Base-by-base conservation (phyloP, 1,140 invertebrate species). In the Hyles euphorbiae region DNA sequence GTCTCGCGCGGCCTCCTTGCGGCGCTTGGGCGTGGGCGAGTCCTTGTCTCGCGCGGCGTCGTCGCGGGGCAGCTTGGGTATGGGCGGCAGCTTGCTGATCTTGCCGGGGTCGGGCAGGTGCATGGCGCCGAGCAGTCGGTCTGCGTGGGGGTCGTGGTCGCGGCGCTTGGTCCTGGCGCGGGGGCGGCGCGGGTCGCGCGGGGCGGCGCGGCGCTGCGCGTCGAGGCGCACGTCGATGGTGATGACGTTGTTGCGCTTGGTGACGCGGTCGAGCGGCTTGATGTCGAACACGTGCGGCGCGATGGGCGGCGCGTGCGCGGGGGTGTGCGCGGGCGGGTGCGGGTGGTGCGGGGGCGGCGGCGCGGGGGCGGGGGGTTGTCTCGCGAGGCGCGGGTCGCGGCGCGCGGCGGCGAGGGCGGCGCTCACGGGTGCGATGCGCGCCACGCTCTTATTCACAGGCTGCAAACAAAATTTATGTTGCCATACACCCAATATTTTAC, bases 361-460 rank as follows among this genome's bases (percentile, higher is more conserved):
- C 34, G 53, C 34, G 36, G 52, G 36, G 33, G 61, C 46, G 61
- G 47, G 45, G 55, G 48, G 56, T 51, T 6, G 52, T 34, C 51
- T 49, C 40, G 59, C 71, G 22, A 77, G 78, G 56, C 83, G 66
- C 56, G 83, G 74, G 65, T 74, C 89, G 59, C 75, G 84, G 71
- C 81, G 90, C 76, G 75, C 91, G 86, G 3, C 86, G 78, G 58
- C 92, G 80, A 93, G 79, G 11, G 91, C 90, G 32, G 90, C 90
- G 80, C 91, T 94, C 6, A 92, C 93, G 33, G 94, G 93, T 53
- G 93, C 90, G 58, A 94, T 94, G 64, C 92, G 90, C 3, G 90
- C 83, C 34, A 56, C 32, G 11, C 58, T 34, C 45, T 76, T 82
- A 57, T 69, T 75, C 32, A 85, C 80, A 5, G 82, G 82, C 82